Evolutionary conservation across 2,113 vertebrate genomes (phyloP).

Genomic region (Saccopteryx bilineata): DNA sequence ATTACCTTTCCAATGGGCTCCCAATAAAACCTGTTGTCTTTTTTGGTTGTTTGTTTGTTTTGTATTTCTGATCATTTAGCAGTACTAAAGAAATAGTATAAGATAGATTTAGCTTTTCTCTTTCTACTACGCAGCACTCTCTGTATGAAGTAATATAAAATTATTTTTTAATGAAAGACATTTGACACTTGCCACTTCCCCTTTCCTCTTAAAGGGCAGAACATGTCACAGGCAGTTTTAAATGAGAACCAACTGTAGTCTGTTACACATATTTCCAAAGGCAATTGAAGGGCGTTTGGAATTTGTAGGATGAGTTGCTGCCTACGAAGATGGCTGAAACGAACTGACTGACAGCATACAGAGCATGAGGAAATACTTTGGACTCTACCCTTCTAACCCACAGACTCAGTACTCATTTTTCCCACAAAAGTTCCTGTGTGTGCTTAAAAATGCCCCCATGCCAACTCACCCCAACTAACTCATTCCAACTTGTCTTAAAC

Average conservation of each 20-base stretch:
- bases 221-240: background rate
- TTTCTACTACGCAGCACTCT: background rate
- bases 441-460: background rate
- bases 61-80: background rate
- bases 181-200: rapidly evolving
- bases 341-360: background rate
- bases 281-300: background rate
- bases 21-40: background rate
- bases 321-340: background rate
- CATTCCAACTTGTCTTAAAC: background rate
- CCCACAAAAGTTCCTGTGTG: background rate
- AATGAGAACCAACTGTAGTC: background rate
- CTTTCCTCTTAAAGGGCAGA: background rate
- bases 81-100: background rate
- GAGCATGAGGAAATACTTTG: background rate
- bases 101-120: background rate
- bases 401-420: background rate
- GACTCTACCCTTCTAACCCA: background rate
- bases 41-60: no score
- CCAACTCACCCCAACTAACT: background rate
- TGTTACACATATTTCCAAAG: background rate
- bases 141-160: background rate
- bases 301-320: background rate
- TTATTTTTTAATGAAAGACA: background rate
- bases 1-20: background rate